Evolutionary conservation across 1,140 invertebrate species (phyloP), one percentile per base, ranked within the genome.

Genomic region (Calephelis virginiensis): DNA sequence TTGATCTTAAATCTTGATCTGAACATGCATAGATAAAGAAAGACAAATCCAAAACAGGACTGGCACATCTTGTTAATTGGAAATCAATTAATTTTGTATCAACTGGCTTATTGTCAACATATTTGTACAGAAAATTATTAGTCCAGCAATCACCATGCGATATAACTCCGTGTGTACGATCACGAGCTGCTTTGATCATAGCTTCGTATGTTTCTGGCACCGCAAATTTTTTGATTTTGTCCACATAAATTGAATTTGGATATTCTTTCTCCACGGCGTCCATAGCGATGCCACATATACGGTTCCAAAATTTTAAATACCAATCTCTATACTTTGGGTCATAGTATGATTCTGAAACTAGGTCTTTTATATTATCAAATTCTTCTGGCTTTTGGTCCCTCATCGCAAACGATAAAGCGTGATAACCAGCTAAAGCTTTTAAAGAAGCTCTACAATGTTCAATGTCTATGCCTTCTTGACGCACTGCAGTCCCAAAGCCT

Each of bases 101-200:
- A 61, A 92, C 74, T 1, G 93, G 90, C 8, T 74, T 66, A 10
- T 77, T 74, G 8, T 89, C 72, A 6, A 82, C 71, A 66, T 93
- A 92, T 65, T 92, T 91, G 10, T 93, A 92, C 5, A 96, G 77
- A 75, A 96, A 96, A 79, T 96, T 96, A 47, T 94, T 95, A 0
- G 93, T 93, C 95, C 95, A 96, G 43, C 93, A 93, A 81, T 96
- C 95, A 0, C 95, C 95, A 66, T 96, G 95, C 8, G 92, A 93
- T 28, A 96, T 92, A 0, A 94, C 93, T 43, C 92, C 93, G 46
- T 91, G 87, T 11, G 81, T 83, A 46, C 67, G 67, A 71, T 86
- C 65, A 65, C 70, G 74, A 0, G 74, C 78, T 0, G 86, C 86
- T 50, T 80, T 75, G 1, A 85, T 74, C 86, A 90, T 86, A 11